Percentiles rank a stretch among this genome's conserved stretches.
phyloP scores from a whole-genome alignment of 2,888 invertebrate genomes.

The Nomada ruficornis region DNA sequence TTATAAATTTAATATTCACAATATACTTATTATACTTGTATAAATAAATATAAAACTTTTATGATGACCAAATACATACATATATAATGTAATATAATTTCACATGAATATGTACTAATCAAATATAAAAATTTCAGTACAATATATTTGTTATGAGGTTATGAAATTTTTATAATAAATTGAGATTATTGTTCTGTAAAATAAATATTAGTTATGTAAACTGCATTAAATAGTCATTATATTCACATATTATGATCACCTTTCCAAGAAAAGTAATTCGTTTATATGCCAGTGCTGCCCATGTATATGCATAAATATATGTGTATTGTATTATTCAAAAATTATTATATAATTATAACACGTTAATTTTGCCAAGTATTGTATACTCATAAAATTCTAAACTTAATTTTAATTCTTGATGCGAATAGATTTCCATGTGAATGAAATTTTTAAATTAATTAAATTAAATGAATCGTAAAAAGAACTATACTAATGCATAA shows the following conservation, averaged over 20 bases:
- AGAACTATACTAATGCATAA: no score
- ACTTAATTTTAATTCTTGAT: no score
- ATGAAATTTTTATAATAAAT: slow-evolving; percentile 65
- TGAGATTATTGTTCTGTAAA: slow-evolving; percentile 36
- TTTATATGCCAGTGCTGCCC: no score
- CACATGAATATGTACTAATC: slow-evolving; percentile 39
- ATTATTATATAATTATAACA: no score
- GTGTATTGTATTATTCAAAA: no score
- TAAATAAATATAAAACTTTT: slow-evolving; percentile 48
- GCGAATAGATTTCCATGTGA: no score
- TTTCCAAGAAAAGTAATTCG: background rate
- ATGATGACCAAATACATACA: slow-evolving; percentile 34
- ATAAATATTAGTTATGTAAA: background rate
- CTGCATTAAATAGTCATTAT: background rate
- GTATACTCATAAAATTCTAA: no score
- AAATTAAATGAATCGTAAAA: no score
- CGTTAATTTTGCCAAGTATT: no score
- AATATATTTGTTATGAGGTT: slow-evolving; percentile 56
- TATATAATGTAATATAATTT: slow-evolving; percentile 22
- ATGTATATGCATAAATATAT: no score
- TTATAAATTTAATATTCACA: slow-evolving; percentile 43
- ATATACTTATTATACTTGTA: slow-evolving; percentile 55
- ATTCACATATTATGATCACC: background rate
- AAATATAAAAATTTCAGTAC: slow-evolving; percentile 40
- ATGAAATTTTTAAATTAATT: no score